Percentiles rank a stretch among this genome's conserved stretches.
Conservation (phyloP, 2,113 vertebrate genomes). For the Pseudorhombus dupliciocellatus region DNA sequence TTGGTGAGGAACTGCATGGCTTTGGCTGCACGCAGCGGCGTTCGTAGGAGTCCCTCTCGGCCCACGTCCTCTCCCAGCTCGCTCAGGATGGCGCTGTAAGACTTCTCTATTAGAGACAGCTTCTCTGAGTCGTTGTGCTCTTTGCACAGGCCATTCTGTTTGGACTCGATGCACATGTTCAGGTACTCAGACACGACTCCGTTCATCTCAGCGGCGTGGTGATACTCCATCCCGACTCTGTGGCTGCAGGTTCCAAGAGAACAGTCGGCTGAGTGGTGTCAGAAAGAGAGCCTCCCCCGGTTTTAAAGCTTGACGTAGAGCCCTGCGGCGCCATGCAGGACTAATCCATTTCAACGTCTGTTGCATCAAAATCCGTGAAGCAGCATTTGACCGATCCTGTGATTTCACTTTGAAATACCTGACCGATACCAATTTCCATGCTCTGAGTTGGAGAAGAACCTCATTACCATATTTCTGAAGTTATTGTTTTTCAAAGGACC, state of each 20-base stretch:
- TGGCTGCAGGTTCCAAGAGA: not conserved
- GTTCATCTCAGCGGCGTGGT: not conserved
- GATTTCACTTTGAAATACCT: not conserved
- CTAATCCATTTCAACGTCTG: not conserved
- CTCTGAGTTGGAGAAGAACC: not conserved
- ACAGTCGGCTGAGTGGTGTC: not conserved
- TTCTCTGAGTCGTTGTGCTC: not conserved
- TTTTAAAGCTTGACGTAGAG: not conserved
- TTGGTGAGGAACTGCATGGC: slow-evolving; percentile 78
- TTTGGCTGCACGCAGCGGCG: slow-evolving; percentile 70
- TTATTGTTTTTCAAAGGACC: no score
- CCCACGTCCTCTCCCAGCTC: slow-evolving; percentile 67
- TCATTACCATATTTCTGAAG: not conserved
- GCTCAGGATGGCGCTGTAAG: slow-evolving; percentile 65
- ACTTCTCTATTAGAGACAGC: slow-evolving; percentile 30
- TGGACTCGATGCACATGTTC: not conserved
- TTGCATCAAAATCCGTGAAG: not conserved
- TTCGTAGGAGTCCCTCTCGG: slow-evolving; percentile 66
- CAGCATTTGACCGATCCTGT: not conserved
- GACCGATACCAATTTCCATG: no score
- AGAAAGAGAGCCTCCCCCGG: not conserved
- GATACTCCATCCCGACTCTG: not conserved
- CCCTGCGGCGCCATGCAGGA: not conserved
- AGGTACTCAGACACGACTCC: not conserved
- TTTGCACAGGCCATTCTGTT: not conserved